Conservation (phyloP, 2,113 vertebrate species). For the Hucho hucho region DNA sequence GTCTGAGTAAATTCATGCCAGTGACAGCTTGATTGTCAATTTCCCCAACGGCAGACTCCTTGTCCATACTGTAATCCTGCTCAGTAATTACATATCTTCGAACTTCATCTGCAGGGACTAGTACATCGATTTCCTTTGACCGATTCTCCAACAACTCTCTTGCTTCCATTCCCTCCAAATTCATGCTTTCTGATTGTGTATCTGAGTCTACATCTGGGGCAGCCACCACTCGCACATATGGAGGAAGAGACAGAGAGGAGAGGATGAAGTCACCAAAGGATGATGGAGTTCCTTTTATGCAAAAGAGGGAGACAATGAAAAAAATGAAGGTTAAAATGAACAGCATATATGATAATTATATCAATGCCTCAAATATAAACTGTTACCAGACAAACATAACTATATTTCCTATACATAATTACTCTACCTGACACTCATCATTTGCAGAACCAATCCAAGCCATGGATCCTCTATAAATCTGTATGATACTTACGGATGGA, state of each 20-base stretch:
- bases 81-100: neutral
- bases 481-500: slow-evolving; percentile 47
- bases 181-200: slow-evolving; percentile 37
- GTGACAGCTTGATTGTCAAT: neutral
- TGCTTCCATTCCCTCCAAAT: slow-evolving; percentile 9
- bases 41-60: neutral
- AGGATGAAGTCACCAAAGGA: slow-evolving; percentile 72
- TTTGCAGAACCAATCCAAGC: too few species aligned
- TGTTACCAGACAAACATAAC: too few species aligned
- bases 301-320: neutral
- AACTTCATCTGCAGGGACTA: neutral
- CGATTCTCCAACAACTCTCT: neutral
- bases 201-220: slow-evolving; percentile 48
- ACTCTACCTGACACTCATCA: neutral
- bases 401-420: neutral
- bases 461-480: too few species aligned
- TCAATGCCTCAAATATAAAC: neutral
- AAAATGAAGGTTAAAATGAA: neutral
- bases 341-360: neutral
- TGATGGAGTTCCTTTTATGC: slow-evolving; percentile 55
- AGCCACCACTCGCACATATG: slow-evolving; percentile 65
- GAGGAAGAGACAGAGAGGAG: slow-evolving; percentile 66
- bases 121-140: neutral
- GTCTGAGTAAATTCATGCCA: slow-evolving; percentile 42
- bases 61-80: neutral